Evolutionary conservation across 2,113 vertebrate species (phyloP), one percentile per base, ranked within the genome.

Genomic region (Excalfactoria chinensis): DNA sequence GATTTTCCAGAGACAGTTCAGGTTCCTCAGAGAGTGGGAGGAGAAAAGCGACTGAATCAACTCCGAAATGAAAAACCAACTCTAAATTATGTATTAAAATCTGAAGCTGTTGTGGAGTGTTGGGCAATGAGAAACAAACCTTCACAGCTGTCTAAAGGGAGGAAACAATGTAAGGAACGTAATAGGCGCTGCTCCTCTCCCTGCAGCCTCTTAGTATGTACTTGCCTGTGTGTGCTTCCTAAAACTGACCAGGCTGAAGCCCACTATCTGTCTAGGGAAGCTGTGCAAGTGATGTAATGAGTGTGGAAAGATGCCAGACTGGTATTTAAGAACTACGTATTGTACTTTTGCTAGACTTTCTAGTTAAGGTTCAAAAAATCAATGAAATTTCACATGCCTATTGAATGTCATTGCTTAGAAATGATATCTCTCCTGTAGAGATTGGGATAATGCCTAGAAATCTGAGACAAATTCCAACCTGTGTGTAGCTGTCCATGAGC

Each of bases 381-480:
- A 34, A 4, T 84, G 58, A 51, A 62, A 63, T 44, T 93, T 51
- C 60, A 46, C 56, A 12, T 90, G 69, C 40, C 83, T 71, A 5
- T 49, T 44, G 7, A 20, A 8, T 76, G 59, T 66, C 86, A 49
- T 90, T 59, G 20, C 18, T 78, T 55, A 44, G 73, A 75, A 40
- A 80, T 15, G 17, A 40, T 82, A 83, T 84, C 49, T 84, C 81
- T 84, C 93, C 92, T 93, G 48, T 46, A 86, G 58, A 76, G 53
- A 69, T 66, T 69, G 70, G 84, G 58, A 30, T 49, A 80, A 66
- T 44, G 44, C 62, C 62, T 75, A 60, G 76, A 48, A 88, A 46
- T 26, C 49, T n/a, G 26, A 85, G 41, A 73, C 53, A 78, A 71
- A 63, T 87, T 89, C 73, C 32, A 91, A 49, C 51, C 37, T 82